Base-by-base conservation (phyloP, 1,140 invertebrate species). In the Nomia melanderi region DNA sequence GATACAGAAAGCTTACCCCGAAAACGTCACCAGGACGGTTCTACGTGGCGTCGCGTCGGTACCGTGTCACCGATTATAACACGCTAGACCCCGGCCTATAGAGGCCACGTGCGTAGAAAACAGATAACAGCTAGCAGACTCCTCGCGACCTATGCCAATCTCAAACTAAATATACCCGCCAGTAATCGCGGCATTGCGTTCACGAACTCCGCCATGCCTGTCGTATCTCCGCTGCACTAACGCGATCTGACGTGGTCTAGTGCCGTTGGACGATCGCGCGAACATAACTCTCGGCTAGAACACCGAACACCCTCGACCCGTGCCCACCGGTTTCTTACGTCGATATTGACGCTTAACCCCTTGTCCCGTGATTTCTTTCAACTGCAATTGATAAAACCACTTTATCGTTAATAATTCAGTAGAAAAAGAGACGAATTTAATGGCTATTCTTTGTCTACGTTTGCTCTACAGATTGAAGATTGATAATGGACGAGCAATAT, bases 121-220 rank as follows among this genome's bases (percentile, higher is more conserved):
- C 88, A 90, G 89, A 90, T 89, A 91, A 90, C 86, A 83, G 66
- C 72, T 78, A 72, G 75, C 67, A 67, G 25, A 77, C 57, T 73
- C 76, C 77, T 82, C 84, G 79, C 89, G 89, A 90, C 90, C 90
- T 91, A 91, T 88, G 88, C 88, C 90, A 91, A 91, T 91, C 89
- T 85, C 65, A 67, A 86, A 88, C 87, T 91, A 91, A 90, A 91
- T 90, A 91, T 90, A 90, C 87, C 85, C 84, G 73, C 70, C 81
- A 86, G 80, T 89, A 89, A 90, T 90, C 82, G 76, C 73, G 75
- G 82, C 78, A 82, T 87, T 86, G 78, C 71, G 66, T 56, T 36
- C 60, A 76, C 71, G 31, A 71, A 25, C 72, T 56, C 57, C 27
- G 57, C 66, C 73, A 57, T 74, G 67, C 14, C 44, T 69, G n/a